Percentiles rank a stretch among this genome's conserved stretches.
Conservation (phyloP, 1,140 invertebrate species). For the Eufriesea mexicana region DNA sequence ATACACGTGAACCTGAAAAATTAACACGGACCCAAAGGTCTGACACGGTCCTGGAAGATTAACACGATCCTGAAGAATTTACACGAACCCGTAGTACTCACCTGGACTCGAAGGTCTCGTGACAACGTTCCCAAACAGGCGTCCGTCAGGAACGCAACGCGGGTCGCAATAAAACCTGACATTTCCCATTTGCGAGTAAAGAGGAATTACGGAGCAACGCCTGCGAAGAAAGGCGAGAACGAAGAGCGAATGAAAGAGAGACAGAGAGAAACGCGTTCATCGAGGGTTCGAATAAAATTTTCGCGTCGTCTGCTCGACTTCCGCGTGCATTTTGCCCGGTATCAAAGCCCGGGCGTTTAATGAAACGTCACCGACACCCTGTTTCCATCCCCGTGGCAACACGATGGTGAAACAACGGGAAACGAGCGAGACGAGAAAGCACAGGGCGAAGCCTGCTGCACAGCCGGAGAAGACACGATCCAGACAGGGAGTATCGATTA, state of each 20-base stretch:
- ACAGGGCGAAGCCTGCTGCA: no score
- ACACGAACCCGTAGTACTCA: no score
- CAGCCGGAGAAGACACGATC: constrained; percentile 2
- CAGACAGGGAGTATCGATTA: constrained; percentile 19
- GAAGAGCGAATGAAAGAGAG: background rate
- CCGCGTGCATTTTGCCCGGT: background rate
- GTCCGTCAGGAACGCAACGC: background rate
- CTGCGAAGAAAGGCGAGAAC: background rate
- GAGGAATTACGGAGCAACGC: background rate
- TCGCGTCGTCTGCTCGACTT: background rate
- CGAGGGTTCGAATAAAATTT: constrained; percentile 31
- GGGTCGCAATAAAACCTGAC: constrained; percentile 9
- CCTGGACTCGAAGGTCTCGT: no score
- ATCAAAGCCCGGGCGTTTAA: constrained; percentile 19
- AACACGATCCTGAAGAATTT: no score
- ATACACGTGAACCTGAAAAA: no score
- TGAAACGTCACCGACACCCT: constrained; percentile 31
- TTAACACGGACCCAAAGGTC: no score
- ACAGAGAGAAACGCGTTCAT: background rate
- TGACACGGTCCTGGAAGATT: no score
- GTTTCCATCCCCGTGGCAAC: background rate
- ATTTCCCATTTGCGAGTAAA: constrained; percentile 11
- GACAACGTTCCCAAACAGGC: no score
- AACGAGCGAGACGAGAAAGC: no score
- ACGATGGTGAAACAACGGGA: background rate